phyloP scores from a whole-genome alignment of 2,113 vertebrate species.

The Gnathonemus echidnorhynchus region DNA sequence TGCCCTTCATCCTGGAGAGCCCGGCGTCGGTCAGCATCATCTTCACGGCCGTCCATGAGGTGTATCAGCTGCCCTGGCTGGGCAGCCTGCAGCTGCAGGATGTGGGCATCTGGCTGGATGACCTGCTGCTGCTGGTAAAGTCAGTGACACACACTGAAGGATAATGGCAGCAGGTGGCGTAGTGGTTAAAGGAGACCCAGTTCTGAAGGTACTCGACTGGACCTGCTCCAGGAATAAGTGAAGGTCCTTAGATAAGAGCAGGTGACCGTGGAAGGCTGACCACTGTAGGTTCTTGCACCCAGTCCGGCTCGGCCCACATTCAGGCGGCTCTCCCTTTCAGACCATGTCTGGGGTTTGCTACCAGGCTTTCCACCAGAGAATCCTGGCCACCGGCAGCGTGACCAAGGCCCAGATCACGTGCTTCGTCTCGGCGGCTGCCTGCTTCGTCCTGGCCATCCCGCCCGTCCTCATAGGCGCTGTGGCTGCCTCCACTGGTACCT shows the following conservation, averaged over 20 bases:
- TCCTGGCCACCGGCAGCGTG: conserved; percentile 55
- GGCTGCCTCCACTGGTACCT: conserved; percentile 63
- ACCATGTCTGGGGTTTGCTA: conserved; percentile 59
- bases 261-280: not conserved
- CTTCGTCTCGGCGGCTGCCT: conserved; percentile 44
- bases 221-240: not conserved
- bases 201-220: not conserved
- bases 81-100: conserved; percentile 52
- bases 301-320: not conserved
- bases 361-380: conserved; percentile 67
- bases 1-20: conserved; percentile 60
- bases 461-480: conserved; percentile 59
- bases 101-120: conserved; percentile 59
- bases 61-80: conserved; percentile 54
- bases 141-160: not conserved
- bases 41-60: conserved; percentile 42
- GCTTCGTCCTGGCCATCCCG: conserved; percentile 58
- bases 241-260: not conserved
- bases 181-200: not conserved
- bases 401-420: conserved; percentile 59
- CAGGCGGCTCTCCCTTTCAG: conserved; percentile 41
- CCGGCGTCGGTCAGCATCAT: conserved; percentile 49
- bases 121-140: conserved; percentile 61
- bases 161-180: not conserved
- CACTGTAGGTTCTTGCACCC: not conserved